Percentiles rank a stretch among this genome's conserved stretches.
These are phyloP conservation scores for Diadophis punctatus DNA, from an alignment of 2,113 vertebrate genomes.

Conservation along the genomic window DNA sequence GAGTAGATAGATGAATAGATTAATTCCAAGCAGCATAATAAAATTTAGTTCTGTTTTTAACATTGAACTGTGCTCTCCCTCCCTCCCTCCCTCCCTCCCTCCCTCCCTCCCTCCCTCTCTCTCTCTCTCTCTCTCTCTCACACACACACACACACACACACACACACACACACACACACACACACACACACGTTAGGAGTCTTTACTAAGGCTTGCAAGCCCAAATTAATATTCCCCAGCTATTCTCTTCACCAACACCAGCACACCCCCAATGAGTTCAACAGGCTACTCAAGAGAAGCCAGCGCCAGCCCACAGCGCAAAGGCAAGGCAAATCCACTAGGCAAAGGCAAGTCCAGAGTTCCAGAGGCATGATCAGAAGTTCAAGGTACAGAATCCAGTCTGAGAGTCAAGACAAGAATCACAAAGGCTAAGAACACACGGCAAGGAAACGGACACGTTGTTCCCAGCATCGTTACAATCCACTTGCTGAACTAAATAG, in stretches of 20 bases:
- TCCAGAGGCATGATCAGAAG: background rate
- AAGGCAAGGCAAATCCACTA: background rate
- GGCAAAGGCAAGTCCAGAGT: background rate
- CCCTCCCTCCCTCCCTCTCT: accelerated
- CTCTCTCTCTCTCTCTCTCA: too few relatives aligned
- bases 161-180: background rate
- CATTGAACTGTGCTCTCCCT: background rate
- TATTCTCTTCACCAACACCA: background rate
- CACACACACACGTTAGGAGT: background rate
- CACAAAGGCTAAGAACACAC: background rate
- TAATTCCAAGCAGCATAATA: background rate
- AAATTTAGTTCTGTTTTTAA: background rate
- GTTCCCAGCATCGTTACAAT: background rate
- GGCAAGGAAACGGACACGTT: background rate
- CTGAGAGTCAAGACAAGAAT: background rate
- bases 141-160: background rate
- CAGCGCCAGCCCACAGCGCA: background rate
- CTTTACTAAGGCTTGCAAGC: background rate
- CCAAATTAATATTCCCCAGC: background rate
- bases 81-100: too few relatives aligned
- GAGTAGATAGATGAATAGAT: background rate
- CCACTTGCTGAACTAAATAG: background rate
- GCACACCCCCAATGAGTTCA: background rate
- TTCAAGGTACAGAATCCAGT: background rate
- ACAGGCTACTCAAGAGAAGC: background rate